Evolutionary conservation across 2,888 invertebrate genomes (phyloP), one percentile per base, ranked within the genome.

Genomic region (Myopa tessellatipennis): DNA sequence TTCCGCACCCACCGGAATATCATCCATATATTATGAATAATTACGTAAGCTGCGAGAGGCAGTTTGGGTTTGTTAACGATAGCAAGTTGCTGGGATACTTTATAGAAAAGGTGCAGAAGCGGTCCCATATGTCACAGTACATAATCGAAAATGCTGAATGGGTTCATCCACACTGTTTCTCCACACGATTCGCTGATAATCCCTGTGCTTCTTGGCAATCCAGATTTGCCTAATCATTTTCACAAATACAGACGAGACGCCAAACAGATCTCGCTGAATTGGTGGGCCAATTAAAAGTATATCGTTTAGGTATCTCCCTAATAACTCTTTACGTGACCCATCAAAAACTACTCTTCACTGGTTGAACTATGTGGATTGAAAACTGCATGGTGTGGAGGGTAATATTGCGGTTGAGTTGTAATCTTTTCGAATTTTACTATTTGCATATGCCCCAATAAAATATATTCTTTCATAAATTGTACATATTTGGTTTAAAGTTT

Each of bases 21-120:
- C 82, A 55, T 82, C 80, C 4, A 81, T 80, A 80, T 77, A 40
- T 81, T 79, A 16, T 76, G 70, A 4, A 79, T 14, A 36, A 82
- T 12, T 14, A 79, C 75, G 10, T 26, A 67, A 12, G 76, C 40
- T 1, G 79, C 81, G 12, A 68, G 72, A 8, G 80, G 80, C 45
- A 77, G 77, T n/a, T 58, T 38, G n/a, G 38, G 1, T 38, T 78
- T 14, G 40, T 77, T 78, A 55, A 81, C 79, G 0, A 40, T 16
- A 1, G 81, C 79, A 4, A 80, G 16, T 60, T 81, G 79, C 77
- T n/a, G n/a, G n/a, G n/a, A n/a, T n/a, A n/a, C n/a, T 80, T 10
- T 65, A 65, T 14, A 58, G 40, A 58, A 75, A 75, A 4, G 38
- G 16, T 55, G n/a, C 58, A 36, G 50, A 68, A 45, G 16, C 34